Evolutionary conservation across 2,113 vertebrate genomes (phyloP).

Genomic region (Dasypus novemcinctus): DNA sequence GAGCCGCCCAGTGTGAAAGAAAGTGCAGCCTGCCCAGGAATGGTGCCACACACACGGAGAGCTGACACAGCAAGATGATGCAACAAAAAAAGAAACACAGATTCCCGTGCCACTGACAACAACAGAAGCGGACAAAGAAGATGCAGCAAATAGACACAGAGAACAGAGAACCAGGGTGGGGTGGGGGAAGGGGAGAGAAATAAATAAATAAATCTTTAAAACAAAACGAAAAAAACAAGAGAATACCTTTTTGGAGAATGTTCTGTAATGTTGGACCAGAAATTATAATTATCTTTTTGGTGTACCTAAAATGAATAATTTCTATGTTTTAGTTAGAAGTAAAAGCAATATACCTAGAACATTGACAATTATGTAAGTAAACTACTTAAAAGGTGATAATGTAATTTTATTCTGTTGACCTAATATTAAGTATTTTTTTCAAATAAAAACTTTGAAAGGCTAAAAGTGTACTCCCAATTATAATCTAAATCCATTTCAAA

Average conservation of each 20-base stretch:
- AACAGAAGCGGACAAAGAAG: too few relatives aligned
- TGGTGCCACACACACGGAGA: too few relatives aligned
- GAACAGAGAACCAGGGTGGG: too few relatives aligned
- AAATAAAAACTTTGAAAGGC: constrained; percentile 61
- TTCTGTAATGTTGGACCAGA: not conserved
- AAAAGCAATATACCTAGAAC: not conserved
- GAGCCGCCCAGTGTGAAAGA: too few relatives aligned
- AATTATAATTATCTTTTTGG: not conserved
- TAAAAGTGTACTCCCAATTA: not conserved
- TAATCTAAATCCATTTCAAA: not conserved
- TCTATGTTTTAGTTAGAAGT: not conserved
- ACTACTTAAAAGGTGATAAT: not conserved
- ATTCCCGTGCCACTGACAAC: too few relatives aligned
- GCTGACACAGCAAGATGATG: too few relatives aligned
- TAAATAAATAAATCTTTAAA: too few relatives aligned
- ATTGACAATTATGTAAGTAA: not conserved
- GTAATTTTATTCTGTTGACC: not conserved
- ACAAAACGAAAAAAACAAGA: not conserved
- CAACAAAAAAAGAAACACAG: too few relatives aligned
- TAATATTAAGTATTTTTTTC: constrained; percentile 13
- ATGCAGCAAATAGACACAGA: too few relatives aligned
- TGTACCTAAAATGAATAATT: not conserved
- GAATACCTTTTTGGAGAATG: not conserved
- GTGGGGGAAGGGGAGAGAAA: too few relatives aligned
- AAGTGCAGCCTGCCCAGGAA: too few relatives aligned